Conservation (phyloP, 2,113 vertebrate genomes). For the Salvelinus fontinalis region DNA sequence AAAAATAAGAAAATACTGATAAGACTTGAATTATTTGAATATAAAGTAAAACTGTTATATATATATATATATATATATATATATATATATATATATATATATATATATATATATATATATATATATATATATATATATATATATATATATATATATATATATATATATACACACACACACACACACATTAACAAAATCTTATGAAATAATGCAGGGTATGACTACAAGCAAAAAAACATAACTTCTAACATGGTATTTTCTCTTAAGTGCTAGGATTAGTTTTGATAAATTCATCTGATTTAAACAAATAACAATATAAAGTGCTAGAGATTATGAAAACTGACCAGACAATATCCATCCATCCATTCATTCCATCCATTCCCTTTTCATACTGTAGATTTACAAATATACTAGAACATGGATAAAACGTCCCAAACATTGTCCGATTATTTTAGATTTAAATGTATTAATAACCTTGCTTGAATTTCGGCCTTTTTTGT, state of each 20-base stretch:
- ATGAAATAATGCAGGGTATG: constrained; percentile 18
- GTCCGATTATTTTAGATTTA: neutral
- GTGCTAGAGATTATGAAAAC: constrained; percentile 54
- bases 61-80: neutral
- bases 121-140: constrained; percentile 3
- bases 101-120: constrained; percentile 2
- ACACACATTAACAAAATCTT: constrained; percentile 27
- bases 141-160: constrained; percentile 14
- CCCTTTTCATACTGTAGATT: constrained; percentile 15
- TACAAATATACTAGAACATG: neutral
- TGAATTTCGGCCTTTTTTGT: neutral
- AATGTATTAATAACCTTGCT: neutral
- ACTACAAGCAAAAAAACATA: constrained; percentile 20
- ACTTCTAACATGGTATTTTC: constrained; percentile 22
- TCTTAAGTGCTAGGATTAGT: constrained; percentile 1
- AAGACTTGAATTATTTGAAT: constrained; percentile 65
- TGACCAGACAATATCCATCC: constrained; percentile 18
- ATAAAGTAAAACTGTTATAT: constrained; percentile 46
- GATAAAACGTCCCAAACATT: neutral
- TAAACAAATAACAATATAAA: constrained; percentile 66
- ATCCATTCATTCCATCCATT: no score
- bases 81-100: constrained; percentile 12
- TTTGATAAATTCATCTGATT: constrained; percentile 21
- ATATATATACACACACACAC: constrained; percentile 17
- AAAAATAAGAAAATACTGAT: constrained; percentile 35